Evolutionary conservation across 2,797 vertebrate species (phyloP).

Genomic region (Coccyzus lansbergi): DNA sequence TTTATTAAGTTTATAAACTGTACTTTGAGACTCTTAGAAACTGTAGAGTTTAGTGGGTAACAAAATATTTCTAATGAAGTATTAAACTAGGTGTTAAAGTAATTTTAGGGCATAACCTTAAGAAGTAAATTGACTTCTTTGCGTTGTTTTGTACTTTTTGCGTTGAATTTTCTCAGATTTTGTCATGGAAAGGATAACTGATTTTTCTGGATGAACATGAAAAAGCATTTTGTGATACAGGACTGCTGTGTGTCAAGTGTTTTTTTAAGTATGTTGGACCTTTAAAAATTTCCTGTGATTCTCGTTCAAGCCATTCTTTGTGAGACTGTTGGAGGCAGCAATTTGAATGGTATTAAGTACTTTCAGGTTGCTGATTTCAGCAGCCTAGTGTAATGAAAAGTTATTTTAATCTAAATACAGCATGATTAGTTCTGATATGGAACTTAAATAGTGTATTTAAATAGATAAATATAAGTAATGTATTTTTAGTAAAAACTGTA

Average conservation of each 20-base stretch:
- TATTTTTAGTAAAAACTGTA: not conserved
- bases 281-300: not conserved
- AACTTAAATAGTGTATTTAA: not conserved
- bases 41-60: not conserved
- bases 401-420: not conserved
- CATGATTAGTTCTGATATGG: not conserved
- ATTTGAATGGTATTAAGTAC: not conserved
- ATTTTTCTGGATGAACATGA: not conserved
- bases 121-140: not conserved
- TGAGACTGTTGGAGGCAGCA: not conserved
- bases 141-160: not conserved
- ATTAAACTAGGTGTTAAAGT: not conserved
- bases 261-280: not conserved
- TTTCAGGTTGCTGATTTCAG: not conserved
- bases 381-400: not conserved
- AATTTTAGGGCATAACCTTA: not conserved
- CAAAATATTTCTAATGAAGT: not conserved
- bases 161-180: not conserved
- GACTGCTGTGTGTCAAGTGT: not conserved
- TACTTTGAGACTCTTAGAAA: not conserved
- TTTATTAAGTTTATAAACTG: not conserved
- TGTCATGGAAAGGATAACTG: not conserved
- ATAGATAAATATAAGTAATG: not conserved
- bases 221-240: not conserved
- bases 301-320: not conserved